Evolutionary conservation across 53 echinoderm and acorn worm species (phyloP).

Genomic region (Apostichopus leukothele): DNA sequence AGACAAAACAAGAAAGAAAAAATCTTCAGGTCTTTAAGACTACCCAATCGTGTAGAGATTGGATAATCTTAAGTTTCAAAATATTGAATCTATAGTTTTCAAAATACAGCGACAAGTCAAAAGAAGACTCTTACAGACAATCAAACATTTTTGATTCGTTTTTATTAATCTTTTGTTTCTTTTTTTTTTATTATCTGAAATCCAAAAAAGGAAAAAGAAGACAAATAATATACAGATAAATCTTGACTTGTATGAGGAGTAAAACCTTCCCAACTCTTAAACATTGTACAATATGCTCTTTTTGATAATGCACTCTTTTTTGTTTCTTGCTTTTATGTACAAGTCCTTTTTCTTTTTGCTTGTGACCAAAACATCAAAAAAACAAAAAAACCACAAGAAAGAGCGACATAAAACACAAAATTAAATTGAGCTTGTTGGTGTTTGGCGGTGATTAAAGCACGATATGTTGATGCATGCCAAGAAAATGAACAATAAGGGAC

Average conservation of each 20-base stretch:
- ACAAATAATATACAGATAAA: constrained; percentile 1
- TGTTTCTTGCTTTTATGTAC: background rate
- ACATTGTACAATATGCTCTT: constrained; percentile 17
- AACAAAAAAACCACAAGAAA: background rate
- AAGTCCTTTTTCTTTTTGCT: background rate
- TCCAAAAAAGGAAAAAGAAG: background rate
- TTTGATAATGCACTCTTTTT: constrained; percentile 31
- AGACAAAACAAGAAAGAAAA: too few species aligned
- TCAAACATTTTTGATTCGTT: too few species aligned
- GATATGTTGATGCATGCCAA: background rate
- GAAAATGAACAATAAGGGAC: background rate
- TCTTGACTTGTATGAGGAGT: constrained; percentile 10
- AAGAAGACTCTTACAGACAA: too few species aligned
- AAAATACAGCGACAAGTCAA: too few species aligned
- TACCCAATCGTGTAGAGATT: too few species aligned
- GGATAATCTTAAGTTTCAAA: too few species aligned
- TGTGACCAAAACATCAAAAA: constrained; percentile 2
- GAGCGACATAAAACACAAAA: background rate
- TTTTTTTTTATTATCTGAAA: constrained; percentile 17
- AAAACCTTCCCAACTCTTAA: constrained; percentile 17
- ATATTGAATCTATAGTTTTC: too few species aligned
- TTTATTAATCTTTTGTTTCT: background rate
- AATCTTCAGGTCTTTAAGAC: too few species aligned
- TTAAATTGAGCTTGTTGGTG: background rate
- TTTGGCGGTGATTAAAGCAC: background rate